Evolutionary conservation across 2,888 invertebrate species (phyloP).

Genomic region (Chesias legatella): DNA sequence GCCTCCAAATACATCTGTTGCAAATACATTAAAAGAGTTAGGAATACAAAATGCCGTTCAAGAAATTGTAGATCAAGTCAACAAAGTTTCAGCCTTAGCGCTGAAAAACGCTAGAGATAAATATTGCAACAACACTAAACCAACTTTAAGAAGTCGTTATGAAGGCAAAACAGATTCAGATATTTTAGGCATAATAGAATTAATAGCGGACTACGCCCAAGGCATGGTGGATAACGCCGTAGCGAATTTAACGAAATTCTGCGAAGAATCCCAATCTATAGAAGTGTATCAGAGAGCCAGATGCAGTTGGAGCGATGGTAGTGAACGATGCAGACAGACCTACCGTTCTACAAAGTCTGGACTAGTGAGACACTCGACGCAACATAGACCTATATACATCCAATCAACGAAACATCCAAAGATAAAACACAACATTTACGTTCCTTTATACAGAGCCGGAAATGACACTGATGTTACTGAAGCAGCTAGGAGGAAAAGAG

Average conservation of each 20-base stretch:
- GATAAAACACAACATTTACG: background rate
- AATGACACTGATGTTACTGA: conserved; percentile 9
- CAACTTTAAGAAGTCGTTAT: conserved; percentile 9
- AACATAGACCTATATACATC: conserved; percentile 41
- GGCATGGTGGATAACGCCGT: conserved; percentile 40
- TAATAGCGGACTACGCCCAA: conserved; percentile 39
- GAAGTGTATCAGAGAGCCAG: conserved; percentile 37
- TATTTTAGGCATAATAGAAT: conserved; percentile 40
- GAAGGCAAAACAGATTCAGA: conserved; percentile 25
- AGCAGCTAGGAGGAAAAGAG: conserved; percentile 16
- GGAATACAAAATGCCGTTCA: conserved; percentile 46
- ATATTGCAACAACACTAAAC: conserved; percentile 44
- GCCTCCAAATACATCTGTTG: conserved; percentile 34
- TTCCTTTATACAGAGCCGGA: conserved; percentile 6
- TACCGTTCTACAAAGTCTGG: conserved; percentile 48
- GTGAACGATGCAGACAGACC: conserved; percentile 24
- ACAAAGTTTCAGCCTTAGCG: conserved; percentile 44
- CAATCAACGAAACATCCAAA: conserved; percentile 40
- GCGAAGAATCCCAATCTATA: conserved; percentile 36
- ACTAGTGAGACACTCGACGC: conserved; percentile 36
- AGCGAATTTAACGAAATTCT: conserved; percentile 48
- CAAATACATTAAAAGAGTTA: conserved; percentile 34
- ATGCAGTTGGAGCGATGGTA: conserved; percentile 25
- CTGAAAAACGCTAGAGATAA: conserved; percentile 44
- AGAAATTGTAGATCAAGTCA: conserved; percentile 42